These are phyloP conservation scores for Porites evermanni DNA, from an alignment of 92 coral and sea anemone species.

Conservation along the genomic window DNA sequence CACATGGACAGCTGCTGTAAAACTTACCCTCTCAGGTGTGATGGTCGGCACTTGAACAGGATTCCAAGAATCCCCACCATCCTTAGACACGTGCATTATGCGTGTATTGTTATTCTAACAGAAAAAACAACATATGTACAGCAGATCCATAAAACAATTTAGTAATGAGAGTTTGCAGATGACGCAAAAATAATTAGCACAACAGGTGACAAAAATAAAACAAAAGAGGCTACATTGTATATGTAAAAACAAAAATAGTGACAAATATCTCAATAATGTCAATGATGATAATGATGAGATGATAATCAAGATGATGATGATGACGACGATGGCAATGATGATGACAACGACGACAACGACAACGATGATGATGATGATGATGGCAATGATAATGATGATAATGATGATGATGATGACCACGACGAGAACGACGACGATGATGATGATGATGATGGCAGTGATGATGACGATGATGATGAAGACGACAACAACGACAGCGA, in stretches of 20 bases:
- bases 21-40: slow-evolving; percentile 74
- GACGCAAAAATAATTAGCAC: not conserved
- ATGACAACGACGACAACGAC: not conserved
- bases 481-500: too few relatives aligned
- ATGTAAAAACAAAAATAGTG: too few relatives aligned
- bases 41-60: slow-evolving; percentile 75
- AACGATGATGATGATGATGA: too few relatives aligned
- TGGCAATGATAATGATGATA: too few relatives aligned
- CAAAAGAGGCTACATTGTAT: not conserved
- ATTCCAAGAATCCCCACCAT: slow-evolving; percentile 85
- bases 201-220: not conserved
- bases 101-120: slow-evolving; percentile 77
- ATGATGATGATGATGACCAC: not conserved
- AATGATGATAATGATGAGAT: not conserved
- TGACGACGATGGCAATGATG: not conserved
- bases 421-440: not conserved
- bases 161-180: not conserved
- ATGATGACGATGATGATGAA: too few relatives aligned
- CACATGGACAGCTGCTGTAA: not conserved
- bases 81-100: slow-evolving; percentile 83
- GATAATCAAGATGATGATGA: not conserved
- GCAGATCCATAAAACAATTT: not conserved
- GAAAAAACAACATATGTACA: not conserved
- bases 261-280: too few relatives aligned
- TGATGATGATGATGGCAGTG: not conserved